Conservation (phyloP, 1,140 invertebrate species). For the Fragariocoptes setiger region DNA sequence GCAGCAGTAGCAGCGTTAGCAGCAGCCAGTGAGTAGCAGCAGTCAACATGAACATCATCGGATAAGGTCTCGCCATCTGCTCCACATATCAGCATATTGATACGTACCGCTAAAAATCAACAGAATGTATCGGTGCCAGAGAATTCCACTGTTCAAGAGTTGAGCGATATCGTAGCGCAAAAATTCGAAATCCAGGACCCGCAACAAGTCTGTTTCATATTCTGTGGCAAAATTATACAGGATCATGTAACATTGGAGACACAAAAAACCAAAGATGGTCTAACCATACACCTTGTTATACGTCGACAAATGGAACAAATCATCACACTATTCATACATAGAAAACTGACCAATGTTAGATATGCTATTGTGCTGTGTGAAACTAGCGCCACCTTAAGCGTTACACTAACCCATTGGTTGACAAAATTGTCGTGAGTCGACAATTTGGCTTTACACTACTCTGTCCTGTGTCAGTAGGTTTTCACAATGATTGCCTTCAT, state of each 20-base stretch:
- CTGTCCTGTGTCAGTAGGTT: no score
- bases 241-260: constrained; percentile 58
- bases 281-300: constrained; percentile 86
- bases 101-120: neutral
- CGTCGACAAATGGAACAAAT: constrained; percentile 24
- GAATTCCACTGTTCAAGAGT: neutral
- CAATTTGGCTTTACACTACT: no score
- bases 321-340: no score
- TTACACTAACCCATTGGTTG: no score
- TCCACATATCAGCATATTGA: neutral
- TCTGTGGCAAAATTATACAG: constrained; percentile 97
- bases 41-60: no score
- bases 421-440: no score
- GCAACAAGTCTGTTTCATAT: constrained; percentile 81
- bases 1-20: no score
- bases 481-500: no score
- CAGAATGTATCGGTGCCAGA: neutral
- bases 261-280: constrained; percentile 69
- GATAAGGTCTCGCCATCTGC: constrained; percentile 16
- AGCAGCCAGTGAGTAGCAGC: no score
- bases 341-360: no score
- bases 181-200: constrained; percentile 22
- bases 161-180: neutral
- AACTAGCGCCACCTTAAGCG: no score
- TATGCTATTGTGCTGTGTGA: no score